Evolutionary conservation across 2,113 vertebrate genomes (phyloP).

Genomic region (Channa maculata): DNA sequence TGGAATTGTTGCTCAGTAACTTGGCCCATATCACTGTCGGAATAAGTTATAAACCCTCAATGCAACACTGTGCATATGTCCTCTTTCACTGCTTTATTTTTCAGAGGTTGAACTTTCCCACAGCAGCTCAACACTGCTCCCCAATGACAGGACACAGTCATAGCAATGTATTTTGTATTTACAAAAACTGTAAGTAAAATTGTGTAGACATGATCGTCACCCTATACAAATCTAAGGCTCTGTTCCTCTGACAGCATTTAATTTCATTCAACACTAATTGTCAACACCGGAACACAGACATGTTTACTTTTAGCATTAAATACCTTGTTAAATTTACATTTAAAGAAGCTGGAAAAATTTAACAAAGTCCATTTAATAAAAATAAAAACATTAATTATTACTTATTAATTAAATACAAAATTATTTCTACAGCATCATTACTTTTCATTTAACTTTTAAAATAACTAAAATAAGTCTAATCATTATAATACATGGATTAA

Average conservation of each 20-base stretch:
- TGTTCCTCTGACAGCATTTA: background rate
- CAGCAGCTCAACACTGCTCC: conserved; percentile 68
- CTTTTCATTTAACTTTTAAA: too few species aligned
- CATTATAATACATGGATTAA: background rate
- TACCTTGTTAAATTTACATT: conserved; percentile 1
- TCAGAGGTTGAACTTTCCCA: background rate
- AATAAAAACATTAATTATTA: background rate
- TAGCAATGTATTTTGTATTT: background rate
- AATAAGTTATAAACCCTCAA: conserved; percentile 57
- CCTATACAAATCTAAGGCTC: background rate
- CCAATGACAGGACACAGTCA: conserved; percentile 21
- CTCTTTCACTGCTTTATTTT: conserved; percentile 27
- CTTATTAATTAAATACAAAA: too few species aligned
- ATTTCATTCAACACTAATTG: too few species aligned
- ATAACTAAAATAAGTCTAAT: background rate
- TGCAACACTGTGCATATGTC: conserved; percentile 46
- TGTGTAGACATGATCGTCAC: background rate
- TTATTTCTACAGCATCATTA: background rate
- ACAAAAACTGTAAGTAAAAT: background rate
- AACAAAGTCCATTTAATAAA: background rate
- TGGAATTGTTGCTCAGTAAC: conserved; percentile 42
- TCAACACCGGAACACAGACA: background rate
- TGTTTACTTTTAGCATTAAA: background rate
- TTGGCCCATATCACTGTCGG: conserved; percentile 58
- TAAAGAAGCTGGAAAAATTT: conserved; percentile 1